A percentile compares a stretch with the other conserved stretches of the same genome.
phyloP scores from a whole-genome alignment of 2,797 vertebrate genomes.

The Ceyx erithaca region DNA sequence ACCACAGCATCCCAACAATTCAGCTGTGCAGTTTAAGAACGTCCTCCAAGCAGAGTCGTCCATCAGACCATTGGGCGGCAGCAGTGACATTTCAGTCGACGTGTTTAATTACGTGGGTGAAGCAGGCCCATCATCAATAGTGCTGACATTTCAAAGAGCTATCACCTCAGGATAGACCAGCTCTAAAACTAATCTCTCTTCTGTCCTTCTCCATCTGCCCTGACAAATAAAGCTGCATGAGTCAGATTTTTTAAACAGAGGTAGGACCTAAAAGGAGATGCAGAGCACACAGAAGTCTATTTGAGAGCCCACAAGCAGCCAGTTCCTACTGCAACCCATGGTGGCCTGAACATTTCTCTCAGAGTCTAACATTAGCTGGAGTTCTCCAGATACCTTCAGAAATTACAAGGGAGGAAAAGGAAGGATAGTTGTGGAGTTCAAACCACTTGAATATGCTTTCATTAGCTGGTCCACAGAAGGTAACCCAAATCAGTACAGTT shows the following conservation, averaged over 20 bases:
- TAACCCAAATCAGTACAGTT: background rate
- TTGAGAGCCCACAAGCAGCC: background rate
- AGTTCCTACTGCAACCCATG: background rate
- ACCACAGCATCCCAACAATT: background rate
- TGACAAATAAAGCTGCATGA: slow-evolving; percentile 50
- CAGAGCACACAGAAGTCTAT: background rate
- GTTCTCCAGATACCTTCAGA: background rate
- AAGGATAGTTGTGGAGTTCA: background rate
- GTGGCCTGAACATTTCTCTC: background rate
- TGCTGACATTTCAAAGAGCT: slow-evolving; percentile 53
- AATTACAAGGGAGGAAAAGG: background rate
- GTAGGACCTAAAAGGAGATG: background rate
- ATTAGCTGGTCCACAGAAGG: background rate
- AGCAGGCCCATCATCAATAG: slow-evolving; percentile 40
- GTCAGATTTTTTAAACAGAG: slow-evolving; percentile 40
- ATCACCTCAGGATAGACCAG: slow-evolving; percentile 58
- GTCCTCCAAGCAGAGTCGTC: background rate
- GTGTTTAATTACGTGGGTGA: slow-evolving; percentile 50
- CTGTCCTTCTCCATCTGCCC: slow-evolving; percentile 41
- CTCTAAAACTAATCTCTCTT: slow-evolving; percentile 62
- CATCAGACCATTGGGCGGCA: background rate
- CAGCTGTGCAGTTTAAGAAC: background rate
- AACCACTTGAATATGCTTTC: background rate
- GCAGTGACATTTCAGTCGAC: slow-evolving; percentile 24
- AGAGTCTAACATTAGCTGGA: background rate